These are phyloP conservation scores for Otolemur crassicaudatus DNA, from an alignment of 2,797 vertebrate species.

Conservation along the genomic window DNA sequence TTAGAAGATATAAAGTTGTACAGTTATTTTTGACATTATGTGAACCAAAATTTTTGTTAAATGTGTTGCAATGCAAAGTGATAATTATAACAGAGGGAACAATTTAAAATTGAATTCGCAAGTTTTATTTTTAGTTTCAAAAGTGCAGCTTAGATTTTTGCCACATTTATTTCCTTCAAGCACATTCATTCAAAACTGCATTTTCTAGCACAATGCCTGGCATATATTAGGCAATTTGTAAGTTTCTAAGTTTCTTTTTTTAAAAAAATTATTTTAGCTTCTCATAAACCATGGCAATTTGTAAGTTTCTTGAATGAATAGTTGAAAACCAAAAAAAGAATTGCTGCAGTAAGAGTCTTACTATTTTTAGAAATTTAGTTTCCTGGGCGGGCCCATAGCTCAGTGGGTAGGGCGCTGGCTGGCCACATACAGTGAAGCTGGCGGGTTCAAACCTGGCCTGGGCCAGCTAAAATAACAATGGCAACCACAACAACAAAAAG, in stretches of 20 bases:
- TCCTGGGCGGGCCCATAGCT: not conserved
- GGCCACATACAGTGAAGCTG: too few species aligned
- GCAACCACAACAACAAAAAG: too few species aligned
- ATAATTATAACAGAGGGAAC: conserved; percentile 33
- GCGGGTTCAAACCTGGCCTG: too few species aligned
- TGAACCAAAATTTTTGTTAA: conserved; percentile 54
- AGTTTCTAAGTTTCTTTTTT: not conserved
- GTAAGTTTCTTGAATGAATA: conserved; percentile 42
- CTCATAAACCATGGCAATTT: not conserved
- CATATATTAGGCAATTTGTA: conserved; percentile 17
- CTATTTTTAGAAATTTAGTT: conserved; percentile 9
- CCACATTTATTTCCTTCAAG: conserved; percentile 55
- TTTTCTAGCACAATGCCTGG: conserved; percentile 38
- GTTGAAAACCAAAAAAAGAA: not conserved
- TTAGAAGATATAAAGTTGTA: conserved; percentile 53
- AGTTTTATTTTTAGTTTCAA: conserved; percentile 17
- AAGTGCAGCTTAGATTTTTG: conserved; percentile 34
- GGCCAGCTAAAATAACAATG: too few species aligned
- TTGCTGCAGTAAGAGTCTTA: not conserved
- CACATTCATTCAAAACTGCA: conserved; percentile 45
- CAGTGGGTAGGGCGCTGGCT: too few species aligned
- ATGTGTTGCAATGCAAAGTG: conserved; percentile 35
- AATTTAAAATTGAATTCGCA: conserved; percentile 28
- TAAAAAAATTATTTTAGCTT: too few species aligned
- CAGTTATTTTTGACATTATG: conserved; percentile 52